Evolutionary conservation across 2,797 vertebrate species (phyloP).

Genomic region (Heteromormyrus szaboi): DNA sequence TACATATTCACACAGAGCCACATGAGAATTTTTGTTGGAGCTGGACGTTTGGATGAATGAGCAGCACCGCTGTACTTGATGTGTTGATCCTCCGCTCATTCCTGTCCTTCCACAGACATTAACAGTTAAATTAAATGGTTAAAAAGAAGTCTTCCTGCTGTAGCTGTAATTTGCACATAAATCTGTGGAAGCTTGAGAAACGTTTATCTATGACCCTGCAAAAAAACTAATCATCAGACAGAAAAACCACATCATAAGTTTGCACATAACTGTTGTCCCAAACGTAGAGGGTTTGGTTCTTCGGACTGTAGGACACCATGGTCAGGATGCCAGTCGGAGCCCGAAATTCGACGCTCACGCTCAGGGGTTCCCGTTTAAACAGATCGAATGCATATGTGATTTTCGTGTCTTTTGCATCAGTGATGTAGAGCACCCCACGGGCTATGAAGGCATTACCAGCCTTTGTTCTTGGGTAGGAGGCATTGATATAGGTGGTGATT

Average conservation of each 20-base stretch:
- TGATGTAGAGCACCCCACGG: conserved; percentile 82
- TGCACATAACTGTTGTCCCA: conserved; percentile 82
- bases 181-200: neutral
- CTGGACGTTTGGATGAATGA: neutral
- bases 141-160: neutral
- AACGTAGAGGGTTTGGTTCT: conserved; percentile 74
- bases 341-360: conserved; percentile 75
- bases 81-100: neutral
- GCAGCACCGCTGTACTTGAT: neutral
- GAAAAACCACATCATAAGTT: conserved; percentile 73
- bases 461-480: conserved; percentile 85
- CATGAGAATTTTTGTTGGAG: neutral
- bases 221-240: conserved; percentile 53
- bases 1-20: neutral
- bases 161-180: neutral
- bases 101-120: neutral
- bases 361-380: conserved; percentile 70
- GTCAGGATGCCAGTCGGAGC: conserved; percentile 74
- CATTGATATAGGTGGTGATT: conserved; percentile 68
- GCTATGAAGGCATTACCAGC: conserved; percentile 88
- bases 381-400: conserved; percentile 86
- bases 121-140: neutral
- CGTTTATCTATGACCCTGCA: neutral
- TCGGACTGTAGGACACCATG: conserved; percentile 85
- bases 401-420: conserved; percentile 77